A percentile compares a stretch with the other conserved stretches of the same genome.
phyloP scores from a whole-genome alignment of 2,113 vertebrate species.

The Sinocyclocheilus maitianheensis region DNA sequence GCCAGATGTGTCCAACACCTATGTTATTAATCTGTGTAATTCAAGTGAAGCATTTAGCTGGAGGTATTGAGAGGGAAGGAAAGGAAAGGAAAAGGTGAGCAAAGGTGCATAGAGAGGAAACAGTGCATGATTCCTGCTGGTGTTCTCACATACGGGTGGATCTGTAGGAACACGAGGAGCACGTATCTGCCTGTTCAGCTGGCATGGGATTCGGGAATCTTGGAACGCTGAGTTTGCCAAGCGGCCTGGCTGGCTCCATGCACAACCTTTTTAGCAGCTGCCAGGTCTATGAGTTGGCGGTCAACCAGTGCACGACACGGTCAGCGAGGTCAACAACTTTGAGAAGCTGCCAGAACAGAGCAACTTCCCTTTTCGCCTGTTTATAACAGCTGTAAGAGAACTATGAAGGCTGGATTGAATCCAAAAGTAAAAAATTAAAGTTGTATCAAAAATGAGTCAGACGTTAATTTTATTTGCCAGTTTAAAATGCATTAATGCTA shows the following conservation, averaged over 20 bases:
- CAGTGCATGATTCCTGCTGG: constrained; percentile 31
- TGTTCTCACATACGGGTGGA: constrained; percentile 40
- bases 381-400: constrained; percentile 12
- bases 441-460: not conserved
- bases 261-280: constrained; percentile 36
- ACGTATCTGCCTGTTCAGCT: constrained; percentile 47
- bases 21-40: constrained; percentile 42
- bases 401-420: not conserved
- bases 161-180: constrained; percentile 33
- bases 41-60: constrained; percentile 33
- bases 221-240: constrained; percentile 22
- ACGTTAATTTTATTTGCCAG: not conserved
- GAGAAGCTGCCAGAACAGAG: not conserved
- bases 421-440: not conserved
- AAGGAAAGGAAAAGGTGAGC: not conserved
- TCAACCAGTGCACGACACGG: constrained; percentile 36
- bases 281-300: not conserved
- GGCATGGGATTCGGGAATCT: constrained; percentile 41
- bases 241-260: constrained; percentile 1
- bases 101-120: constrained; percentile 40
- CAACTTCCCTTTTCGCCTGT: constrained; percentile 13
- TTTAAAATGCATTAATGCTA: not conserved
- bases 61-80: not conserved
- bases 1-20: constrained; percentile 7
- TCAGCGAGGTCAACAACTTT: constrained; percentile 40